These are phyloP conservation scores for Caradrina clavipalpis DNA, from an alignment of 2,888 invertebrate genomes.

Conservation along the genomic window DNA sequence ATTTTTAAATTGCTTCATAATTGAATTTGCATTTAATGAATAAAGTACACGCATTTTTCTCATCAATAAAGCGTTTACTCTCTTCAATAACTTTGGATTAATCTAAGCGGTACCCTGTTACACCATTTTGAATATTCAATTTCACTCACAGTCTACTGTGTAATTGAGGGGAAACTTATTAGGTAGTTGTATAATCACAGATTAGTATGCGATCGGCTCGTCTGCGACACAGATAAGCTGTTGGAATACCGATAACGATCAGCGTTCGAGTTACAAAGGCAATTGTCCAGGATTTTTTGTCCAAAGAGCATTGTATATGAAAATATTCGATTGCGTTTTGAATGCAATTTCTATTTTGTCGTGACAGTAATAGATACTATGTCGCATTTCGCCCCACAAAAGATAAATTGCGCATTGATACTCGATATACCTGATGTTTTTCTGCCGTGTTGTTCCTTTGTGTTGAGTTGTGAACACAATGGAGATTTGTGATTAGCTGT, in stretches of 20 bases:
- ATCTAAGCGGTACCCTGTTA: conserved; percentile 45
- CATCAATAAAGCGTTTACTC: conserved; percentile 45
- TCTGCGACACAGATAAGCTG: conserved; percentile 85
- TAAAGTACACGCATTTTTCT: conserved; percentile 24
- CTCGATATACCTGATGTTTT: conserved; percentile 87
- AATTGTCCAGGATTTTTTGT: conserved; percentile 85
- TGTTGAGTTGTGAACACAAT: conserved; percentile 74
- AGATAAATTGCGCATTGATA: conserved; percentile 88
- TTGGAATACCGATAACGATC: conserved; percentile 87
- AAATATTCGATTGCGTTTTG: conserved; percentile 88
- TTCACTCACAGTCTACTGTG: conserved; percentile 68
- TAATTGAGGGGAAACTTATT: conserved; percentile 84
- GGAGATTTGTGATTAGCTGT: conserved; percentile 78
- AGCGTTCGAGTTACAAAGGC: conserved; percentile 86
- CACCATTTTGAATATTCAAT: conserved; percentile 64
- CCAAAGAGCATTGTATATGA: conserved; percentile 74
- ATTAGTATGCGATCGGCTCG: conserved; percentile 83
- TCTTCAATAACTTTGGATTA: conserved; percentile 45
- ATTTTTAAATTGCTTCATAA: conserved; percentile 11
- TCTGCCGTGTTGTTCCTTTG: conserved; percentile 70
- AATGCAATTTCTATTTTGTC: conserved; percentile 82
- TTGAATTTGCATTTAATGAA: conserved; percentile 17
- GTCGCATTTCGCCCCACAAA: conserved; percentile 81
- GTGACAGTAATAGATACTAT: conserved; percentile 84
- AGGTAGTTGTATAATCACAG: conserved; percentile 79